phyloP scores from a whole-genome alignment of 2,797 vertebrate species.

The Melanotaenia boesemani region DNA sequence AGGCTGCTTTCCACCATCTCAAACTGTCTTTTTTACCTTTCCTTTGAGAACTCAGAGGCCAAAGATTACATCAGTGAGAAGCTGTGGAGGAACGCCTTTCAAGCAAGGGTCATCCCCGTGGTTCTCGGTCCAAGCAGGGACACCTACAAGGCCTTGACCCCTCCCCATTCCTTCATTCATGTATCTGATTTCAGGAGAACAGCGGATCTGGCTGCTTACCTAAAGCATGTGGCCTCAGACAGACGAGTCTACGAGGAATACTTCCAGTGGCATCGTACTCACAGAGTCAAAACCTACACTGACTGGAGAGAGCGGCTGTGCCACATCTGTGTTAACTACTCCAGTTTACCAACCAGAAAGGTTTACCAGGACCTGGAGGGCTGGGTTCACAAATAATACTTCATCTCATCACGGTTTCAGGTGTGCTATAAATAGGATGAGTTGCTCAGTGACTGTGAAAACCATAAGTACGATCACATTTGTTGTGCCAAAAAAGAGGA shows the following conservation, averaged over 20 bases:
- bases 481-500: not conserved
- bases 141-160: constrained; percentile 85
- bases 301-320: constrained; percentile 91
- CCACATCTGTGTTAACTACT: constrained; percentile 81
- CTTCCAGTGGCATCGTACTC: constrained; percentile 82
- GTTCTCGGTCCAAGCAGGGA: constrained; percentile 87
- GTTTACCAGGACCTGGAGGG: constrained; percentile 83
- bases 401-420: not conserved
- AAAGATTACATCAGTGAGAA: constrained; percentile 94
- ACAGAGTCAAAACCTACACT: constrained; percentile 72
- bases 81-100: constrained; percentile 89
- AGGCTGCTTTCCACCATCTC: constrained; percentile 83
- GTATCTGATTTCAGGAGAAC: constrained; percentile 85
- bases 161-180: constrained; percentile 87
- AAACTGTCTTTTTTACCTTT: constrained; percentile 89
- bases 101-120: constrained; percentile 85
- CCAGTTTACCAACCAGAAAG: constrained; percentile 64
- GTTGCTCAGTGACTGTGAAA: constrained; percentile 3
- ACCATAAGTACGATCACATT: not conserved
- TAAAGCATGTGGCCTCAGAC: constrained; percentile 79
- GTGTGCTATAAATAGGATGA: not conserved
- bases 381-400: constrained; percentile 79
- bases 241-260: constrained; percentile 77
- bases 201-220: constrained; percentile 81
- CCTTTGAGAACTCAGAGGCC: constrained; percentile 90